These are phyloP conservation scores for Chymomyza fuscimana DNA, from an alignment of 2,888 invertebrate species.

Conservation along the genomic window DNA sequence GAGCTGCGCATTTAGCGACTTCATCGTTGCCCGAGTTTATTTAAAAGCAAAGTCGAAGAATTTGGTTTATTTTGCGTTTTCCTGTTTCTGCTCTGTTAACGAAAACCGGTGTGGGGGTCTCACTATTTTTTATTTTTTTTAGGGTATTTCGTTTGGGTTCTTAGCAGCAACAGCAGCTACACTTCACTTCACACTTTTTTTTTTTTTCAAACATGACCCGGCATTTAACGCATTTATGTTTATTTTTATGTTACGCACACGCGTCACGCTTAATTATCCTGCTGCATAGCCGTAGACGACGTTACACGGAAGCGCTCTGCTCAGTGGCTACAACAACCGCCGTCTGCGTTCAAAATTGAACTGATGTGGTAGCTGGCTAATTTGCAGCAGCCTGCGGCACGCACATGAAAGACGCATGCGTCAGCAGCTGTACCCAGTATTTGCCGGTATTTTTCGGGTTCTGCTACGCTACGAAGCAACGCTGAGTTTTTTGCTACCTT, in stretches of 20 bases:
- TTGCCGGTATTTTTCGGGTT: constrained; percentile 32
- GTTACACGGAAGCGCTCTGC: constrained; percentile 1
- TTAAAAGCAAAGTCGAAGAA: constrained; percentile 19
- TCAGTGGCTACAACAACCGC: not conserved
- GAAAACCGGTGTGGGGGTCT: constrained; percentile 39
- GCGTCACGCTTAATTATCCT: constrained; percentile 74
- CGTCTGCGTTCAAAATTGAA: constrained; percentile 50
- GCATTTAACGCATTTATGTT: constrained; percentile 53
- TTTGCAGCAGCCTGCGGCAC: constrained; percentile 35
- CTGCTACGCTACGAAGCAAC: constrained; percentile 25
- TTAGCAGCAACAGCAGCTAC: constrained; percentile 11
- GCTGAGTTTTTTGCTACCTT: constrained; percentile 17
- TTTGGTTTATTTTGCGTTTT: constrained; percentile 31
- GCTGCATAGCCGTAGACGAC: constrained; percentile 37
- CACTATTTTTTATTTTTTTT: constrained; percentile 15
- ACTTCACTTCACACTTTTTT: constrained; percentile 34
- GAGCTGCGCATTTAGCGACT: constrained; percentile 46
- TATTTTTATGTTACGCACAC: constrained; percentile 73
- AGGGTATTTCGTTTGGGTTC: constrained; percentile 5
- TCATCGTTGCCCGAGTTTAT: constrained; percentile 47
- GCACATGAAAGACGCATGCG: constrained; percentile 48
- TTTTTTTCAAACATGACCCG: not conserved
- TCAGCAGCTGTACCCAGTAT: constrained; percentile 40
- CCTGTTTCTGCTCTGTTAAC: constrained; percentile 16
- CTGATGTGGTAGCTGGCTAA: constrained; percentile 58